Base-by-base conservation (phyloP, 1,140 invertebrate species). In the Solenopsis invicta region DNA sequence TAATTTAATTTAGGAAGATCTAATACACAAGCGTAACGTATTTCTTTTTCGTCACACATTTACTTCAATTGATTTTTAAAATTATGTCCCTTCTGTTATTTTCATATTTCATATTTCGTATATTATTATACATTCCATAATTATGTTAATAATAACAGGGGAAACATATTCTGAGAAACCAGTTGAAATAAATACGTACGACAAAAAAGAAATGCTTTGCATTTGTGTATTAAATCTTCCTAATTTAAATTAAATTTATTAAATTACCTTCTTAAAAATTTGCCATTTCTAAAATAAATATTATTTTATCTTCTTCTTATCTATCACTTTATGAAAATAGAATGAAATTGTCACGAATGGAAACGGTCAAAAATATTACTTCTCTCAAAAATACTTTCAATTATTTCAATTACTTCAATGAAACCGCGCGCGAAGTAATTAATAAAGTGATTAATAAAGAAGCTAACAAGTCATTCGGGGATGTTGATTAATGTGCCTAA, bases 401-500 rank as follows among this genome's bases (percentile, higher is more conserved):
- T 29, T 29, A 29, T 29, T 29, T 29, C 29, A 41, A 41, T 41
- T 4, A 34, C 13, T 59, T 71, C 10, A 41, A 71, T 29, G 34
- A 16, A 10, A 37, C 9, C 77, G 21, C 18, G 16, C 37, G 21
- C 16, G 18, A 80, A 16, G n/a, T 76, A 9, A 21, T 81, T 41
- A 67, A 54, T 67, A 69, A 69, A 69, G 66, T 69, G 41, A 69
- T 29, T 18, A 67, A 21, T 12, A 10, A 69, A 59, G 21, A 10
- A 69, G 12, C 16, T 48, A 21, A 18, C 8, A 21, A 52, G 80
- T 76, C 69, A 52, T n/a, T 18, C 6, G 37, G n/a, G 6, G 21
- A 76, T 77, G 75, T 59, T 66, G 61, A 90, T 90, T 82, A 87
- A 87, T 89, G 61, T 64, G 48, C 66, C 45, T 76, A 29, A 85